Base-by-base conservation (phyloP, 1,140 invertebrate species). In the Chironomus striatipennis region DNA sequence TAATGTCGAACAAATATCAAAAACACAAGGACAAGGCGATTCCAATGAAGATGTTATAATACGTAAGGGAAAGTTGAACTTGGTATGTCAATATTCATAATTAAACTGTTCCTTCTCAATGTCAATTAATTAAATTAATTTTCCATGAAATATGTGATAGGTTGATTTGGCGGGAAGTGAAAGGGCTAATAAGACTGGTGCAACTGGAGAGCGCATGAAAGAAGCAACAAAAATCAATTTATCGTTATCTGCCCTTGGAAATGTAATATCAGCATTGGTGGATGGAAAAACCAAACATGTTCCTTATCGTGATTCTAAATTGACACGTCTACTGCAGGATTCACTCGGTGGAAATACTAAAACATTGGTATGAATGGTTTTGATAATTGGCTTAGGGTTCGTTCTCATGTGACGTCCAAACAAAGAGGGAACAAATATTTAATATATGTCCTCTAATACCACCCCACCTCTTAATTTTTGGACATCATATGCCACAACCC, bases 161-260 rank as follows among this genome's bases (percentile, higher is more conserved):
- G 87, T 92, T 17, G 90, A 92, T 83, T 81, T 92, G 73, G 90
- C 90, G 17, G 90, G 90, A 15, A 96, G 93, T 81, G 96, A 98
- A 84, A 84, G 94, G 73, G 95, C 97, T 83, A 87, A 88, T 8
- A 98, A 98, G 84, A 96, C 95, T 10, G 91, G 94, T 10, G 91
- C 93, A 1, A 89, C 89, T 2, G 93, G 95, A 0, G 93, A 96
- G 76, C 84, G 95, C 20, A 83, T 98, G 20, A 96, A 94, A 80
- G 95, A 98, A 85, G 95, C 95, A 0, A 96, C 93, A 0, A 97
- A 96, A 85, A 98, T 98, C 75, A 98, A 98, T 85, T 82, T 98
- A n/a, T 96, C 94, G 7, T 83, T 98, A 15, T 96, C 94, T 10
- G 96, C 95, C 0, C 83, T 98, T 64, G 96, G 95, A 15, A 98